Conservation (phyloP, 2,888 invertebrate genomes). For the Blastobasis adustella region DNA sequence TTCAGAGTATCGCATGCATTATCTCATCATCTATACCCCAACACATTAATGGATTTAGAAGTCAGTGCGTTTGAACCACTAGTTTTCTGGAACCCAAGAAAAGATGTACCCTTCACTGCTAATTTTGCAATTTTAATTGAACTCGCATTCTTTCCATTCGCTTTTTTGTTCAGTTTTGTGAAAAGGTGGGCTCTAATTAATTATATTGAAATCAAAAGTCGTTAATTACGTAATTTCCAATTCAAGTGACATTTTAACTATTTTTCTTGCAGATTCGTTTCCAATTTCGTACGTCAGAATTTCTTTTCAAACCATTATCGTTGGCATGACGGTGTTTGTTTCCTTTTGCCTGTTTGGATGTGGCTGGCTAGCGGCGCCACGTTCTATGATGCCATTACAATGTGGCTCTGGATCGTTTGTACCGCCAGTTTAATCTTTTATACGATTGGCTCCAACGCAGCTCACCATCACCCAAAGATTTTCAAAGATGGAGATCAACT, state of each 20-base stretch:
- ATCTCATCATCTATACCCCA: constrained; percentile 87
- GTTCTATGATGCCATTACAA: constrained; percentile 38
- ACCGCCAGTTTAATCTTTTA: constrained; percentile 76
- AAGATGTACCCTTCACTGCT: constrained; percentile 56
- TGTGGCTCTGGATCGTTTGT: constrained; percentile 74
- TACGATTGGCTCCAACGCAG: constrained; percentile 80
- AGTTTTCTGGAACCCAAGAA: constrained; percentile 79
- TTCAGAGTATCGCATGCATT: constrained; percentile 85
- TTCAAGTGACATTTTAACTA: neutral
- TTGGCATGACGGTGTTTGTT: constrained; percentile 47
- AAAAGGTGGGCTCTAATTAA: constrained; percentile 41
- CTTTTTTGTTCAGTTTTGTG: constrained; percentile 44
- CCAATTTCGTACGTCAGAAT: constrained; percentile 33
- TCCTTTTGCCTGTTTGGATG: constrained; percentile 60
- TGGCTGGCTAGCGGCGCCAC: constrained; percentile 39
- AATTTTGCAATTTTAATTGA: constrained; percentile 71
- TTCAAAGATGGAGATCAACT: constrained; percentile 86
- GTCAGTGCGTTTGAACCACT: constrained; percentile 80
- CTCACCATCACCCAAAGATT: constrained; percentile 87
- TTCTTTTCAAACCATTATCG: constrained; percentile 41
- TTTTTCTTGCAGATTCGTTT: constrained; percentile 31
- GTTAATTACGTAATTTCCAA: neutral
- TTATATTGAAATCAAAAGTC: no score
- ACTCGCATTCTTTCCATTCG: constrained; percentile 44
- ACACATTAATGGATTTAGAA: constrained; percentile 84